A percentile compares a stretch with the other conserved stretches of the same genome.
Evolutionary conservation across 2,113 vertebrate species (phyloP).

Genomic region (Sprattus sprattus): DNA sequence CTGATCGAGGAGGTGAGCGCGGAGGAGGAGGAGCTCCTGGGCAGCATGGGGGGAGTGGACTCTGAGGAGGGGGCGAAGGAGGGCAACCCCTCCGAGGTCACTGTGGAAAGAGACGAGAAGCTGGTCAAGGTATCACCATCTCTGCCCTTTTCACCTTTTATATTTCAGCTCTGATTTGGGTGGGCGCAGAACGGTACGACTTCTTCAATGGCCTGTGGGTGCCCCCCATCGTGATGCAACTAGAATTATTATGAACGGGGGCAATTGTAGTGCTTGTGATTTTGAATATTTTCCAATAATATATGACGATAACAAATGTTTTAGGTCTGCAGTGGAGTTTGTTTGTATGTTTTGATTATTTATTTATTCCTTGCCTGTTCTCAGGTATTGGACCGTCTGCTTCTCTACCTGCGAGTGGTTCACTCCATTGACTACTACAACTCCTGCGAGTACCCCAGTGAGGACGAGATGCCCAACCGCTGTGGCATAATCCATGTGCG

Average conservation of each 20-base stretch:
- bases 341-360: background rate
- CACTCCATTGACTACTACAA: slow-evolving; percentile 94
- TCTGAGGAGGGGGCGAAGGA: slow-evolving; percentile 82
- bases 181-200: no score
- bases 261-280: no score
- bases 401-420: slow-evolving; percentile 86
- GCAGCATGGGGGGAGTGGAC: slow-evolving; percentile 74
- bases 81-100: slow-evolving; percentile 83
- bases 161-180: no score
- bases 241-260: no score
- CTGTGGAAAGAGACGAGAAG: slow-evolving; percentile 88
- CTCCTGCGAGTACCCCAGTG: slow-evolving; percentile 88
- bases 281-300: no score
- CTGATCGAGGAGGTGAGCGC: slow-evolving; percentile 93
- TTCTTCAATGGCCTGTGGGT: no score
- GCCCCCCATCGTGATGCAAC: no score
- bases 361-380: background rate
- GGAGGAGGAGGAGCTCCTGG: slow-evolving; percentile 89
- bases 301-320: no score
- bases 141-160: no score
- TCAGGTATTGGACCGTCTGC: slow-evolving; percentile 86
- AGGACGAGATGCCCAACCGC: slow-evolving; percentile 94
- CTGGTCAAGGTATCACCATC: slow-evolving; percentile 80
- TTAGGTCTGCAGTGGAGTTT: background rate
- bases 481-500: slow-evolving; percentile 91